Base-by-base conservation (phyloP, 2,797 vertebrate genomes). In the Hafferia zeledoni region DNA sequence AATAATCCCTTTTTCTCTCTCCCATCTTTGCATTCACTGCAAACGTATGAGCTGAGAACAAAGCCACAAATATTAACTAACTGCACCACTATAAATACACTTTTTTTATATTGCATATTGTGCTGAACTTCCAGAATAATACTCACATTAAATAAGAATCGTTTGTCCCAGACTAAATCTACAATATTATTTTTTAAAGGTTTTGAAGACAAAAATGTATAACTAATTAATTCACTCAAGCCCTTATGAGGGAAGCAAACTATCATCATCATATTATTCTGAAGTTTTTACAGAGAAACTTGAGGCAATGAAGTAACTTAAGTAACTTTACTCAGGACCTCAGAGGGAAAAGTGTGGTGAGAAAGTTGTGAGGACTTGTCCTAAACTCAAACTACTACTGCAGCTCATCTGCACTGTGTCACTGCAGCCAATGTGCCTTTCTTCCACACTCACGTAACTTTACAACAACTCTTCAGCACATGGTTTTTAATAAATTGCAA, bases 1-100 rank as follows among this genome's bases (percentile, higher is more conserved):
- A 93, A 24, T 61, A 87, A 89, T 83, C 49, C n/a, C 84, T 90
- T 87, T 55, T 79, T 94, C 60, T 61, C 59, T 60, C 87, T 77
- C 56, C 56, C 60, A 67, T 80, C 56, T 77, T 80, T 71, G 49
- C n/a, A 10, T 87, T 94, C 50, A 50, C 25, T 93, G 39, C 64
- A 80, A 85, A 61, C 3, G 37, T 79, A 71, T 4, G 6, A 90
- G 55, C 47, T 70, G 65, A 94, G 78, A 90, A 94, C 79, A 82
- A 60, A 55, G 23, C 35, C 49, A 61, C 50, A 35, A 74, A 68
- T 91, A 83, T 83, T 82, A 91, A 83, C 47, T 63, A 87, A 75
- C 55, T 70, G 71, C 69, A 87, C 22, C 33, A 72, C 39, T 60
- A 41, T 41, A 89, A 87, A 80, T 77, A 47, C 30, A 55, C 15